These are phyloP conservation scores for Acanthosoma haemorrhoidale DNA, from an alignment of 2,888 invertebrate genomes.

Conservation along the genomic window DNA sequence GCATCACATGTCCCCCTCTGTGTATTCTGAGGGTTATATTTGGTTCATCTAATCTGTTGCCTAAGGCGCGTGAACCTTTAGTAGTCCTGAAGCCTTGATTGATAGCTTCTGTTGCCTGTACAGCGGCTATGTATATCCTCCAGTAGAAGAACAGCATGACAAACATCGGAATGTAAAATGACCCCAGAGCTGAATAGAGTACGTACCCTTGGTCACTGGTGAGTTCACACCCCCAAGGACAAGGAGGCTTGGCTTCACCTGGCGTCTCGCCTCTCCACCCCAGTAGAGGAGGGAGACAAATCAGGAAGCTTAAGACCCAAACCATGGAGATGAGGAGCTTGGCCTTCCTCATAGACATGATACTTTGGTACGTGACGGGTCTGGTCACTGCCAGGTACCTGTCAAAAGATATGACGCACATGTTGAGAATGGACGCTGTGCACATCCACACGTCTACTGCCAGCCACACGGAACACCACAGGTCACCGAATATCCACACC, in stretches of 20 bases:
- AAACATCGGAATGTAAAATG: conserved; percentile 95
- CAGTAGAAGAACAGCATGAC: conserved; percentile 98
- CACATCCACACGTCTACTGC: conserved; percentile 99
- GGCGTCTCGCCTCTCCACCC: conserved; percentile 71
- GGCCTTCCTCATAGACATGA: conserved; percentile 78
- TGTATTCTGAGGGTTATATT: conserved; percentile 87
- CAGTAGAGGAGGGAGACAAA: conserved; percentile 92
- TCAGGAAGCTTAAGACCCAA: conserved; percentile 93
- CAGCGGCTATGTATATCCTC: conserved; percentile 91
- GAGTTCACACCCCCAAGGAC: conserved; percentile 48
- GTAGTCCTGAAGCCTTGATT: conserved; percentile 86
- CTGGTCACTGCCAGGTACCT: conserved; percentile 95
- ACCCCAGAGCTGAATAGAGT: conserved; percentile 94
- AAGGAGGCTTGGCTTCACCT: conserved; percentile 35
- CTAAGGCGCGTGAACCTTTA: conserved; percentile 58
- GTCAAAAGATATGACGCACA: conserved; percentile 91
- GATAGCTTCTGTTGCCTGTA: conserved; percentile 84
- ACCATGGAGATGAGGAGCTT: conserved; percentile 83
- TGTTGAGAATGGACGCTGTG: conserved; percentile 92
- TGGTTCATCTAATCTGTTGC: conserved; percentile 79
- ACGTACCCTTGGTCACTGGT: conserved; percentile 94
- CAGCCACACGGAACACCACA: conserved; percentile 95
- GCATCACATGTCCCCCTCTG: conserved; percentile 67
- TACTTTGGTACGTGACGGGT: conserved; percentile 89
- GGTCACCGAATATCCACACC: conserved; percentile 94